Evolutionary conservation across 2,888 invertebrate genomes (phyloP).

Genomic region (Andrena fulva): DNA sequence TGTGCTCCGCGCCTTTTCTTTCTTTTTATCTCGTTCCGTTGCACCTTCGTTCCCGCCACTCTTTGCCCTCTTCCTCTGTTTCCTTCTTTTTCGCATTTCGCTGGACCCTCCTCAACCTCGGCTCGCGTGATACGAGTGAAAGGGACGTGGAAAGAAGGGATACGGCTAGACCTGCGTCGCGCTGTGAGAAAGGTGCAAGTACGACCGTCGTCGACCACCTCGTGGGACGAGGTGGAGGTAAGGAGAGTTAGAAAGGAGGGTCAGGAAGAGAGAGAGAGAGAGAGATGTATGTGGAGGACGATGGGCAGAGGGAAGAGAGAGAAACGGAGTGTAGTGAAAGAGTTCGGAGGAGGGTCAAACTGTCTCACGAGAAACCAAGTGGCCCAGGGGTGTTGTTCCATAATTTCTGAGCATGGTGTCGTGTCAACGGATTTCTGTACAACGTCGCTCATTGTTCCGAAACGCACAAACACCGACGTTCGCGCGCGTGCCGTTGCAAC

Average conservation of each 20-base stretch:
- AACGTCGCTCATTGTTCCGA: not conserved
- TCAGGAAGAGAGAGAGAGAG: not conserved
- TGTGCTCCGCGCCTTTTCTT: not conserved
- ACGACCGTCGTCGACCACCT: constrained; percentile 58
- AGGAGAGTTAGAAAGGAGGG: constrained; percentile 55
- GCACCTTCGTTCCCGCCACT: constrained; percentile 25
- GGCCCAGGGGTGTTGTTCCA: constrained; percentile 41
- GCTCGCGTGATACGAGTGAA: constrained; percentile 59
- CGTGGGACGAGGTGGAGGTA: constrained; percentile 51
- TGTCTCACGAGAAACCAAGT: constrained; percentile 46
- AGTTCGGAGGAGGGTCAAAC: constrained; percentile 54
- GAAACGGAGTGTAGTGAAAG: constrained; percentile 47
- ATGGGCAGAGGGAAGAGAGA: constrained; percentile 26
- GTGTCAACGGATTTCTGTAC: constrained; percentile 44
- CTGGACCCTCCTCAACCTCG: constrained; percentile 29
- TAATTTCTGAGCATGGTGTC: constrained; percentile 38
- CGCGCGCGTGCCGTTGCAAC: no score
- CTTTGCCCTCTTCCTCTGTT: constrained; percentile 23
- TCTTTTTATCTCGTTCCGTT: constrained; percentile 33
- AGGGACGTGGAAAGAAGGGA: constrained; percentile 69
- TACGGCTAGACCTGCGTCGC: constrained; percentile 60
- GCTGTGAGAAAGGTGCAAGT: constrained; percentile 75
- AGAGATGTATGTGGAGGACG: not conserved
- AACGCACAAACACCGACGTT: no score
- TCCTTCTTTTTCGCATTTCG: constrained; percentile 36